Base-by-base conservation (phyloP, 2,888 invertebrate species). In the Leucania comma region DNA sequence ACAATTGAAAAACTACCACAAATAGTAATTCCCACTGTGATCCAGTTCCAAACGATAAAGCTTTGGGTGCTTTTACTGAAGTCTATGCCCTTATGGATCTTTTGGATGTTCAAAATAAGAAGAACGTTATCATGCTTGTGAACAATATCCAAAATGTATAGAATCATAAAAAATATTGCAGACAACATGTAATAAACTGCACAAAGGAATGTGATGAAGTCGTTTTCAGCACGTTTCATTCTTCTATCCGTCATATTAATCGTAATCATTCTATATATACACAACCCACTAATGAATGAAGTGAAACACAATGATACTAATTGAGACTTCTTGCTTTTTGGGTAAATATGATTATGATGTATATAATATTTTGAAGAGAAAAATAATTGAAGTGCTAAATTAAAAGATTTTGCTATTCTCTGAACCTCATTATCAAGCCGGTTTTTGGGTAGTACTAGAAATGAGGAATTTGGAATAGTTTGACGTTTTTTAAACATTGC, bases 71-170 rank as follows among this genome's bases (percentile, higher is more conserved):
- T 38, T 10, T 65, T 59, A 26, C 32, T 61, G 10, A 65, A 71
- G 20, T 60, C 29, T 0, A 80, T 50, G 24, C 1, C 56, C 9
- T 12, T 67, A 24, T 76, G 60, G n/a, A 80, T 68, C n/a, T 46
- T 51, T 48, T 83, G 83, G 5, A 82, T 71, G 0, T 24, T 71
- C 9, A 78, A 20, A 56, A 83, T 69, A 5, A 82, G 68, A 6
- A 20, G 22, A 0, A 82, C 54, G 5, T 78, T 59, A 2, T 63
- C 17, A 12, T 69, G 3, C 1, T 32, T 58, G 9, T 67, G 38
- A 3, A 65, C 14, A 6, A 72, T 8, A 22, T 73, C 71, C 12
- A 59, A 20, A n/a, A 77, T 3, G 22, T 48, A 69, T 9, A 67
- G 12, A 4, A 69, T 56, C 6, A n/a, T 29, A 4, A 48, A 60